Evolutionary conservation across 53 echinoderm and acorn worm genomes (phyloP).

Genomic region (Paracentrotus lividus): DNA sequence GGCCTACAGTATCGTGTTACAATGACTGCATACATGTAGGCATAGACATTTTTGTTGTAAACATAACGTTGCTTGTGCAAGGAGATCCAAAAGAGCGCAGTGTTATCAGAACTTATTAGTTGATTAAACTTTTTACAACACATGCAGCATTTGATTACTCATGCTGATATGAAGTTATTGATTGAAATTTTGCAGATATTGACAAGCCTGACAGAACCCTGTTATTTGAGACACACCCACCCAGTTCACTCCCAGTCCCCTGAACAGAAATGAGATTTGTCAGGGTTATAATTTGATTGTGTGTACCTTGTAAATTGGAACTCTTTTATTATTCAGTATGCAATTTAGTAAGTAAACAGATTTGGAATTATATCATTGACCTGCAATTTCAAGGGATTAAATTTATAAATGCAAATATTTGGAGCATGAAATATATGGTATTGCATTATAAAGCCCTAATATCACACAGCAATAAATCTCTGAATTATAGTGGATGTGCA

Average conservation of each 20-base stretch:
- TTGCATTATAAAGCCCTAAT: not conserved
- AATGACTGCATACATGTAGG: too few relatives aligned
- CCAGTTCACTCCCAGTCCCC: not conserved
- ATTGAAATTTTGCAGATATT: not conserved
- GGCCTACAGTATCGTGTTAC: too few relatives aligned
- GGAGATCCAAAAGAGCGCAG: not conserved
- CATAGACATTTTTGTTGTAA: too few relatives aligned
- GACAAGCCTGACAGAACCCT: constrained; percentile 28
- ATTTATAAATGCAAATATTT: constrained; percentile 2
- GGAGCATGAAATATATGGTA: not conserved
- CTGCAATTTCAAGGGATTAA: not conserved
- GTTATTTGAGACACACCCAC: constrained; percentile 46
- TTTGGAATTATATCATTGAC: not conserved
- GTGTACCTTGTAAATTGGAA: not conserved
- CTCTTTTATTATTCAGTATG: not conserved
- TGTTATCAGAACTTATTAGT: not conserved
- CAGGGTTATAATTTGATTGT: not conserved
- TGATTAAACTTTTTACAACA: not conserved
- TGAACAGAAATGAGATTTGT: not conserved
- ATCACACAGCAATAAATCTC: not conserved
- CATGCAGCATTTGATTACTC: constrained; percentile 3
- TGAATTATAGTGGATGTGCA: not conserved
- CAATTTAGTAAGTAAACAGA: not conserved
- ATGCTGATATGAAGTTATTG: not conserved
- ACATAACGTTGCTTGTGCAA: not conserved